Conservation (phyloP, 2,888 invertebrate species). For the Danaus chrysippus region DNA sequence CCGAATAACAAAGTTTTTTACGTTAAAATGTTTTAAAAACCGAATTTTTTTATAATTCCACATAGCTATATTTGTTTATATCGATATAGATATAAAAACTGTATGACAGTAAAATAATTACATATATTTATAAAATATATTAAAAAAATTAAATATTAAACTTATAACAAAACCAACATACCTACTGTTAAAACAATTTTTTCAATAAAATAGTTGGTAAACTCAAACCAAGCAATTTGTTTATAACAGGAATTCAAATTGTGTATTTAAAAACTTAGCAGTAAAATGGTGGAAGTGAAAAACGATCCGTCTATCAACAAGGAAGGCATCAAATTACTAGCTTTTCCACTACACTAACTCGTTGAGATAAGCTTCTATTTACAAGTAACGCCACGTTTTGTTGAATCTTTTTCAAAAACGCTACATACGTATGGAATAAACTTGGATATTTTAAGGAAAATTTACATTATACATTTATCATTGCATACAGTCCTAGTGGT, state of each 20-base stretch:
- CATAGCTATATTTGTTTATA: too few relatives aligned
- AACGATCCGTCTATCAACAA: conserved; percentile 30
- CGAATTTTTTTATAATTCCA: too few relatives aligned
- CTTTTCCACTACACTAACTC: conserved; percentile 28
- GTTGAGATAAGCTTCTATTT: conserved; percentile 27
- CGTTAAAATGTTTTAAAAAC: too few relatives aligned
- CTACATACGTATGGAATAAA: not conserved
- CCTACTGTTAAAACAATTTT: not conserved
- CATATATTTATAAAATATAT: too few relatives aligned
- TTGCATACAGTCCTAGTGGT: too few relatives aligned
- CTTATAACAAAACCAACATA: too few relatives aligned
- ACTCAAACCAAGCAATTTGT: not conserved
- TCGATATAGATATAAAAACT: too few relatives aligned
- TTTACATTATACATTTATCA: too few relatives aligned
- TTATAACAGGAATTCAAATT: conserved; percentile 1
- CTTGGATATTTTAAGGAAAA: too few relatives aligned
- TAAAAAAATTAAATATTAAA: too few relatives aligned
- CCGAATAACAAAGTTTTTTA: too few relatives aligned
- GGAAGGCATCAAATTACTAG: conserved; percentile 27
- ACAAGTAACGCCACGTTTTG: conserved; percentile 24
- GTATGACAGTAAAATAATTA: too few relatives aligned
- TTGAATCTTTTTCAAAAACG: conserved; percentile 12
- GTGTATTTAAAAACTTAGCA: conserved; percentile 24
- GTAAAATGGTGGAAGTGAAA: conserved; percentile 26
- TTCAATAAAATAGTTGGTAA: conserved; percentile 16